Conservation (phyloP, 1,140 invertebrate genomes). For the Sycophaga agraensis region DNA sequence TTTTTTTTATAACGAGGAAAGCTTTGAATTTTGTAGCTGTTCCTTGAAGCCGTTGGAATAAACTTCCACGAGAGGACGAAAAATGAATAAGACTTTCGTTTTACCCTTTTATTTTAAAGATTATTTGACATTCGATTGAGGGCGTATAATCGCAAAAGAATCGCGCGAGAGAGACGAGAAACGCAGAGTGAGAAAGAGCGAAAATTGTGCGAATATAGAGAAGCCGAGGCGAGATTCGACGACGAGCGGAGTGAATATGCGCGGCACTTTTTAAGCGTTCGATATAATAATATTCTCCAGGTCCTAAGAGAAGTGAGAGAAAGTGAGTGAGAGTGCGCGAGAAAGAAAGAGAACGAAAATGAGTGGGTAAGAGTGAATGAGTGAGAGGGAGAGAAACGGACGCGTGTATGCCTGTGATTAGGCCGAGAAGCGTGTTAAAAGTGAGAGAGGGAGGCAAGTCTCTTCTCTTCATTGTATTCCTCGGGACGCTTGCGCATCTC, state of each 20-base stretch:
- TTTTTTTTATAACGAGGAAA: no score
- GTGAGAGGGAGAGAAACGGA: neutral
- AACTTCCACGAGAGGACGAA: neutral
- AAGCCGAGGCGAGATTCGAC: no score
- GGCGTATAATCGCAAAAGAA: neutral
- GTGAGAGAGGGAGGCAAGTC: neutral
- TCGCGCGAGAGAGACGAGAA: neutral
- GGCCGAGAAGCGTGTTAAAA: slow-evolving; percentile 10
- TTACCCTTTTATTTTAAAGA: neutral
- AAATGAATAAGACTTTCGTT: neutral
- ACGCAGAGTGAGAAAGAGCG: neutral
- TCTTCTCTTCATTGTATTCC: slow-evolving; percentile 18
- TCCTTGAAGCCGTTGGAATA: no score
- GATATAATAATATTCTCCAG: slow-evolving; percentile 29
- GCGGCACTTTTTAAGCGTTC: slow-evolving; percentile 29
- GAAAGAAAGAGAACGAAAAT: neutral
- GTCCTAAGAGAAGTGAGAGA: slow-evolving; percentile 26
- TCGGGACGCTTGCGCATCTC: neutral
- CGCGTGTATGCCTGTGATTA: neutral
- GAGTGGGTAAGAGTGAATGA: neutral
- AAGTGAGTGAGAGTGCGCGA: neutral
- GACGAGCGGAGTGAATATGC: neutral
- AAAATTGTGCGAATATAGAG: neutral
- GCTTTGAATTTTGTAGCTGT: no score
- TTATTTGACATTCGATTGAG: slow-evolving; percentile 10